These are phyloP conservation scores for Fistularia tabacaria DNA, from an alignment of 2,797 vertebrate species.

Conservation along the genomic window DNA sequence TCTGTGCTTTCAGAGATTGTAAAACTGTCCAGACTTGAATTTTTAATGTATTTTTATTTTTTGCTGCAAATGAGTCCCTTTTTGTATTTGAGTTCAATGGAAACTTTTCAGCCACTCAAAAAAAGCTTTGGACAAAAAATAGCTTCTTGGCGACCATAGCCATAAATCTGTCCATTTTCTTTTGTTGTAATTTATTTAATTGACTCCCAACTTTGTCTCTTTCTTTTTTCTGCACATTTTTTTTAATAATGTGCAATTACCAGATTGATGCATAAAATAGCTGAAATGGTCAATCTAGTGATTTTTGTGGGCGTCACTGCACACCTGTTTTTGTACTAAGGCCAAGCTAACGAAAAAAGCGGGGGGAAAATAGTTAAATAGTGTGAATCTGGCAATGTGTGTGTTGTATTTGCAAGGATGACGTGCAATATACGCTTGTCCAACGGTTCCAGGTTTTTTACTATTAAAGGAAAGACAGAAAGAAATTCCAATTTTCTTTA, in stretches of 20 bases:
- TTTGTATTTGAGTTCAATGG: no score
- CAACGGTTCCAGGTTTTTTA: conserved; percentile 66
- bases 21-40: no score
- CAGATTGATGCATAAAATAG: conserved; percentile 30
- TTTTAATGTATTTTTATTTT: no score
- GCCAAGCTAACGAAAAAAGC: conserved; percentile 1
- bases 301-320: not conserved
- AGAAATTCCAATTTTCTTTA: conserved; percentile 39
- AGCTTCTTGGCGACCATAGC: no score
- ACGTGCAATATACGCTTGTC: conserved; percentile 78
- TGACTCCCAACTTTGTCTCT: conserved; percentile 44
- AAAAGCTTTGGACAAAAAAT: no score
- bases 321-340: no score
- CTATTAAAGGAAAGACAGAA: conserved; percentile 5
- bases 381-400: conserved; percentile 49
- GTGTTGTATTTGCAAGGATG: conserved; percentile 71
- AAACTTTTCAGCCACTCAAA: no score
- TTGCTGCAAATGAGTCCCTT: no score
- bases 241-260: conserved; percentile 17
- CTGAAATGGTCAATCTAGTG: conserved; percentile 46
- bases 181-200: conserved; percentile 66
- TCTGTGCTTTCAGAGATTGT: no score
- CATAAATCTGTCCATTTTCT: conserved; percentile 35
- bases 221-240: conserved; percentile 14
- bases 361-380: conserved; percentile 10